These are phyloP conservation scores for Drosophila tanythrix DNA, from an alignment of 2,888 invertebrate species.

Conservation along the genomic window DNA sequence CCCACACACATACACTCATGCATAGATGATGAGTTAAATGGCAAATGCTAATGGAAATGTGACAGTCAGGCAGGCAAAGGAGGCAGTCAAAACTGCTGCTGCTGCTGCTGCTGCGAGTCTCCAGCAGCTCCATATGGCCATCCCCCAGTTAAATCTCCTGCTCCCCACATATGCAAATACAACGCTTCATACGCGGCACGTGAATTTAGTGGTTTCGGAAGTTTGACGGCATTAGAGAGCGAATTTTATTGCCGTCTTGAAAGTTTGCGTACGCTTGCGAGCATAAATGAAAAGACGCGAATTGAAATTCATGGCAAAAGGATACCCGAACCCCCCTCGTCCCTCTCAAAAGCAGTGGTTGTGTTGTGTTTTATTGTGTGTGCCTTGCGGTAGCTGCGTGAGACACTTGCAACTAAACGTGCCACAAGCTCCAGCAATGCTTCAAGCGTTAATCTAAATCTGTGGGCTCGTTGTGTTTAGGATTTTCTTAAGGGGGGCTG, in stretches of 20 bases:
- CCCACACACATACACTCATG: slow-evolving; percentile 14
- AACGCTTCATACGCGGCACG: slow-evolving; percentile 57
- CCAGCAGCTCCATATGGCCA: slow-evolving; percentile 49
- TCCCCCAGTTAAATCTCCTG: not conserved
- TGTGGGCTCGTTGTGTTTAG: slow-evolving; percentile 10
- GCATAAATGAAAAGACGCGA: slow-evolving; percentile 78
- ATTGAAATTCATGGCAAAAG: slow-evolving; percentile 71
- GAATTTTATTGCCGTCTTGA: slow-evolving; percentile 76
- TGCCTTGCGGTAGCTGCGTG: slow-evolving; percentile 19
- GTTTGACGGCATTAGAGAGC: slow-evolving; percentile 66
- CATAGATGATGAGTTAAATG: slow-evolving; percentile 68
- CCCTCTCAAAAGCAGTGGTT: not conserved
- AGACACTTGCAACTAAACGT: slow-evolving; percentile 49
- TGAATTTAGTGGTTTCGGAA: slow-evolving; percentile 77
- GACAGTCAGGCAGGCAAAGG: slow-evolving; percentile 50
- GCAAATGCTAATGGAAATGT: slow-evolving; percentile 79
- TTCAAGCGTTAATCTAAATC: slow-evolving; percentile 63
- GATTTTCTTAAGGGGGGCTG: not conserved
- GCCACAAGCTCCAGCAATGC: slow-evolving; percentile 49
- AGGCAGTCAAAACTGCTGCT: slow-evolving; percentile 18
- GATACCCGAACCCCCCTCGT: not conserved
- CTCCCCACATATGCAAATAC: slow-evolving; percentile 59
- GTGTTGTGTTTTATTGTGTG: slow-evolving; percentile 50
- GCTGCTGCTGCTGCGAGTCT: slow-evolving; percentile 40
- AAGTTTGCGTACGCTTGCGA: slow-evolving; percentile 76